phyloP scores from a whole-genome alignment of 2,888 invertebrate genomes.

The Sisyra nigra region DNA sequence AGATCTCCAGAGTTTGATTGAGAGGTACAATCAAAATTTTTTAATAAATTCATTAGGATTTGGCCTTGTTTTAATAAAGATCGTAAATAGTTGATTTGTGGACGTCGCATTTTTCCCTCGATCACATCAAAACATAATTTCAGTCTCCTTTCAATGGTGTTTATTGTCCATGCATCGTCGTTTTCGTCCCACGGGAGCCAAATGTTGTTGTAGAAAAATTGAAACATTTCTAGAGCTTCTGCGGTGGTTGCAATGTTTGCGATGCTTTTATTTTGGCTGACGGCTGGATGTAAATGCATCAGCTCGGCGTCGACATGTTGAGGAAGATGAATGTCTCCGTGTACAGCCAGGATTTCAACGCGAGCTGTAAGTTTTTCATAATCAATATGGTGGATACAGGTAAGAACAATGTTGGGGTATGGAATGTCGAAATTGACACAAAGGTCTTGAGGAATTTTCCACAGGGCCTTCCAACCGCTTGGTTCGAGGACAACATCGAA shows the following conservation, averaged over 20 bases:
- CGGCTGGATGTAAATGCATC: conserved; percentile 46
- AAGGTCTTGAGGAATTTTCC: conserved; percentile 47
- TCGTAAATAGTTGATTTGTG: too few relatives aligned
- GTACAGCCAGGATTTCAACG: conserved; percentile 43
- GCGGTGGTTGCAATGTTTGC: conserved; percentile 42
- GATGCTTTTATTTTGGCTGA: conserved; percentile 35
- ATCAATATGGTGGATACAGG: conserved; percentile 38
- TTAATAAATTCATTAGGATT: too few relatives aligned
- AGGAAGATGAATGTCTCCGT: conserved; percentile 42
- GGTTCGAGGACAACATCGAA: conserved; percentile 43
- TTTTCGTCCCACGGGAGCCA: conserved; percentile 60
- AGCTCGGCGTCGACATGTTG: conserved; percentile 42
- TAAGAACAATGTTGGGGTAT: conserved; percentile 45
- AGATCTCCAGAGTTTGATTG: conserved; percentile 24
- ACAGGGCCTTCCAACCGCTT: conserved; percentile 51
- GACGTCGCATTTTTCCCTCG: too few relatives aligned
- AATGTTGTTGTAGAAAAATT: conserved; percentile 47
- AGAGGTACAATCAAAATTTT: too few relatives aligned
- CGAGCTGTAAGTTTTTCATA: conserved; percentile 35
- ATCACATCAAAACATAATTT: too few relatives aligned
- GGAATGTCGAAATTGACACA: conserved; percentile 46
- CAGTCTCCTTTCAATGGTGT: too few relatives aligned
- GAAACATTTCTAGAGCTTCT: conserved; percentile 43
- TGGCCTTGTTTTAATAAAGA: too few relatives aligned
- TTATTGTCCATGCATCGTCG: conserved; percentile 24